Evolutionary conservation across 2,113 vertebrate species (phyloP).

Genomic region (Rhineura floridana): DNA sequence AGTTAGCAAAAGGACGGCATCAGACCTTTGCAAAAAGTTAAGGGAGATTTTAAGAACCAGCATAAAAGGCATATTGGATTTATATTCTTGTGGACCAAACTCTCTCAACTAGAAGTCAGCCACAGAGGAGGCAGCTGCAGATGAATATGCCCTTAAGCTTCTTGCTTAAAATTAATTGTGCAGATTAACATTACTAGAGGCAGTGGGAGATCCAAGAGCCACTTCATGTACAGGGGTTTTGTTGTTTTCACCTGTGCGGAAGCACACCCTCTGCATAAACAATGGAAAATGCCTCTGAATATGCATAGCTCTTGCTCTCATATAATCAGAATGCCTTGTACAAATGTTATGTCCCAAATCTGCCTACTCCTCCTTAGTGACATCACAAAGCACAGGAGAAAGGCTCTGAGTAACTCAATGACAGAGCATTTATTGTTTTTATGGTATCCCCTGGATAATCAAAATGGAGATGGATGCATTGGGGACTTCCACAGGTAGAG

Average conservation of each 20-base stretch:
- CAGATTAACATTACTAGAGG: neutral
- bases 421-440: neutral
- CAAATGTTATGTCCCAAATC: neutral
- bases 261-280: neutral
- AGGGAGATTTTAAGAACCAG: neutral
- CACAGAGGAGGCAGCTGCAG: neutral
- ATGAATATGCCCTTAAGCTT: neutral
- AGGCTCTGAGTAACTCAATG: neutral
- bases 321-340: neutral
- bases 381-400: neutral
- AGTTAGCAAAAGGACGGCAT: slow-evolving; percentile 5
- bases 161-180: slow-evolving; percentile 1
- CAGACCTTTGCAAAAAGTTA: neutral
- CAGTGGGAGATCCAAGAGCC: neutral
- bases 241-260: neutral
- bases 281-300: neutral
- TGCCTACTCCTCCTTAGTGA: too few species aligned
- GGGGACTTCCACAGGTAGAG: neutral
- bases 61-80: slow-evolving; percentile 4
- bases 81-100: neutral
- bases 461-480: neutral
- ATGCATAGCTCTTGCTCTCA: neutral
- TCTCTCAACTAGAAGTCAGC: neutral
- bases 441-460: neutral
- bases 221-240: neutral